phyloP scores from a whole-genome alignment of 2,888 invertebrate species.

The Nymphalis c-album region DNA sequence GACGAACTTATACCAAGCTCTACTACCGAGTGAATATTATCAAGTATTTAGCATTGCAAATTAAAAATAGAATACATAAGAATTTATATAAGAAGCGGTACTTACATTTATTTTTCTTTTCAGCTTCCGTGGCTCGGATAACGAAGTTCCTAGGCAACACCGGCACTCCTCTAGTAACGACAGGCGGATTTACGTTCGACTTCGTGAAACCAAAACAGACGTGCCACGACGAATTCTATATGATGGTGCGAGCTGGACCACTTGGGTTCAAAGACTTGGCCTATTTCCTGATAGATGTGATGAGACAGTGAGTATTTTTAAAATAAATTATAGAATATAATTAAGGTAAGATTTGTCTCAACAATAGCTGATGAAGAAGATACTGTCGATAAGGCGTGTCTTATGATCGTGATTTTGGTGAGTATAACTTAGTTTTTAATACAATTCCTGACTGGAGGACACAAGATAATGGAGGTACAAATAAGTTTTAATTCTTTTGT shows the following conservation, averaged over 20 bases:
- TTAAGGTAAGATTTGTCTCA: not conserved
- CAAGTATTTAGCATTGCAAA: no score
- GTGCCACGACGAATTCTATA: constrained; percentile 88
- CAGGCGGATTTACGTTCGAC: constrained; percentile 90
- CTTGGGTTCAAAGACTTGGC: constrained; percentile 87
- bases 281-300: constrained; percentile 85
- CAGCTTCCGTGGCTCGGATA: constrained; percentile 90
- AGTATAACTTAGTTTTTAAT: no score
- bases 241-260: constrained; percentile 87
- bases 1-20: no score
- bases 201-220: constrained; percentile 86
- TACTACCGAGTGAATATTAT: no score
- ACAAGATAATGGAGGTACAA: no score
- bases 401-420: no score
- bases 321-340: not conserved
- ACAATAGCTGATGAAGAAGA: no score
- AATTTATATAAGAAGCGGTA: no score
- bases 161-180: constrained; percentile 88
- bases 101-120: constrained; percentile 45
- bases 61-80: no score
- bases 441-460: no score
- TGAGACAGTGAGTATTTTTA: constrained; percentile 83
- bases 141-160: constrained; percentile 88
- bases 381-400: no score
- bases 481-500: no score